Evolutionary conservation across 2,888 invertebrate genomes (phyloP).

Genomic region (Troilus luridus): DNA sequence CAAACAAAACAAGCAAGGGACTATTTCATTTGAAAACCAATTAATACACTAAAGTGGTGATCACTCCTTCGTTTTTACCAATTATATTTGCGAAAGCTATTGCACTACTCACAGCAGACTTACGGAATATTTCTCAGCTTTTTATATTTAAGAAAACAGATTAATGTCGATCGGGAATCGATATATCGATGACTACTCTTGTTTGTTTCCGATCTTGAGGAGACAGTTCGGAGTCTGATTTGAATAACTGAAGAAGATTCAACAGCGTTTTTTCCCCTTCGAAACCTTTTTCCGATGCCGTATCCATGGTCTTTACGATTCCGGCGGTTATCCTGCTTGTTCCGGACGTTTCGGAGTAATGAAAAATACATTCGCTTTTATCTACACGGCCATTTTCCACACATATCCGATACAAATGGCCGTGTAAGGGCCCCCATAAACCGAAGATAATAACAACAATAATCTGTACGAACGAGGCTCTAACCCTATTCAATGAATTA

Average conservation of each 20-base stretch:
- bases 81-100: neutral
- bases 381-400: neutral
- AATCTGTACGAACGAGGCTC: neutral
- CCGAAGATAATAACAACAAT: neutral
- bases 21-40: neutral
- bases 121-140: no score
- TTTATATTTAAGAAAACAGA: no score
- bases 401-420: conserved; percentile 8
- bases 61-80: neutral
- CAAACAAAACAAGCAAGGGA: neutral
- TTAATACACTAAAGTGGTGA: neutral
- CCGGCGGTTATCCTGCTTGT: neutral
- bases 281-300: neutral
- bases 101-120: no score
- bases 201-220: neutral
- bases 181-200: neutral
- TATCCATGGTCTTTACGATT: neutral
- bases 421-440: neutral
- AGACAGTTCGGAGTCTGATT: neutral
- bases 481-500: neutral
- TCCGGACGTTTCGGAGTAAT: neutral
- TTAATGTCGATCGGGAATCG: no score
- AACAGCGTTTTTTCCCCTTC: neutral
- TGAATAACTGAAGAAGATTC: neutral
- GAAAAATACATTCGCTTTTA: neutral